Evolutionary conservation across 2,797 vertebrate genomes (phyloP).

Genomic region (Cuculus canorus): DNA sequence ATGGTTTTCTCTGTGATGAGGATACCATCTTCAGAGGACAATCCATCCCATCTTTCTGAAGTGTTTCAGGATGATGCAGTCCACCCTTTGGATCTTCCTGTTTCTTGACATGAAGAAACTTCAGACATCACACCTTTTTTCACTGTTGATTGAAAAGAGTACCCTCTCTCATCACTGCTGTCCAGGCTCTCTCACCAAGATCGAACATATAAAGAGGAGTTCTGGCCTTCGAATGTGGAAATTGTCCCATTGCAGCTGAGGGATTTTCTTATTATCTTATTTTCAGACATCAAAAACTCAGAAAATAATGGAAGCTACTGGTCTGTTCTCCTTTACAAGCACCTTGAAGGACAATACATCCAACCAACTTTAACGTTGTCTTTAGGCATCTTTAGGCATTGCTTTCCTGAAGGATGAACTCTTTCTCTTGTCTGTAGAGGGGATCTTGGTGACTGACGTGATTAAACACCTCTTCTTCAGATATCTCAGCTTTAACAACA

Average conservation of each 20-base stretch:
- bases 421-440: neutral
- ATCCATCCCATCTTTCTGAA: neutral
- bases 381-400: neutral
- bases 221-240: neutral
- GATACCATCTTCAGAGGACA: neutral
- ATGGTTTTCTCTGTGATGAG: neutral
- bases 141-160: neutral
- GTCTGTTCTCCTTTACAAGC: neutral
- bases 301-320: neutral
- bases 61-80: neutral
- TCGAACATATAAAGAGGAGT: neutral
- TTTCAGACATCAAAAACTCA: neutral
- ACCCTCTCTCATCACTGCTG: neutral
- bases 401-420: neutral
- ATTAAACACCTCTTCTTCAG: neutral
- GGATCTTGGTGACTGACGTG: neutral
- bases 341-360: neutral
- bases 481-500: neutral
- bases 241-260: neutral
- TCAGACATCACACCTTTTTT: neutral
- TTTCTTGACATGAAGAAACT: neutral
- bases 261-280: neutral
- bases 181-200: neutral
- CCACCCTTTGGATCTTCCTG: neutral
- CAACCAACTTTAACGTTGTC: neutral